Base-by-base conservation (phyloP, 2,888 invertebrate genomes). In the Melieria crassipennis region DNA sequence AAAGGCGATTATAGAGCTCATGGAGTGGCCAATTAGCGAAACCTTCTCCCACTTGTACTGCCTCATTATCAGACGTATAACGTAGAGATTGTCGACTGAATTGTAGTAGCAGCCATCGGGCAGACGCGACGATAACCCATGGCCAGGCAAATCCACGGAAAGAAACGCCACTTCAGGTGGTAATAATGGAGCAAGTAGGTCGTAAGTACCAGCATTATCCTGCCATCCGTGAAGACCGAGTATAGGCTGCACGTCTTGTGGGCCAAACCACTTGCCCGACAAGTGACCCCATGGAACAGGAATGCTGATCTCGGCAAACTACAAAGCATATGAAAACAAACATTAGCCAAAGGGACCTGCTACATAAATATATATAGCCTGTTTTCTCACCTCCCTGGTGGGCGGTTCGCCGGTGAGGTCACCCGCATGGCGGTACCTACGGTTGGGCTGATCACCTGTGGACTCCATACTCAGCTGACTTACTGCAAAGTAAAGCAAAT, bases 131-230 rank as follows among this genome's bases (percentile, higher is more conserved):
- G 93, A 93, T 5, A 89, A 79, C 0, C 94, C 94, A 84, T 94
- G 92, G 0, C 93, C 92, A 11, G 92, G 92, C 11, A 91, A 87
- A 84, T 93, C 93, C 7, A 93, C 84, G 0, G 92, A 91, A 5
- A 94, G 83, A 72, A 90, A 87, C 3, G 89, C 87, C 5, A 88
- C 78, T 65, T 88, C 82, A 47, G 87, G 82, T 30, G 88, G 85
- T 45, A 94, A 82, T 69, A 91, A 82, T 0, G 92, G 92, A 13
- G 90, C 89, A 52, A 94, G 80, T 0, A 89, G 88, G 84, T 94
- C 92, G 87, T 91, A 94, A 0, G 92, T 90, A n/a, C 91, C 92
- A 4, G 93, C 92, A 83, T 94, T 94, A 83, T 94, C 94, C 84
- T 91, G 91, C 93, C 93, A 93, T 0, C 94, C 94, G 82, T 94